Percentiles rank a stretch among this genome's conserved stretches.
These are phyloP conservation scores for Eira barbara DNA, from an alignment of 2,113 vertebrate genomes.

Conservation along the genomic window DNA sequence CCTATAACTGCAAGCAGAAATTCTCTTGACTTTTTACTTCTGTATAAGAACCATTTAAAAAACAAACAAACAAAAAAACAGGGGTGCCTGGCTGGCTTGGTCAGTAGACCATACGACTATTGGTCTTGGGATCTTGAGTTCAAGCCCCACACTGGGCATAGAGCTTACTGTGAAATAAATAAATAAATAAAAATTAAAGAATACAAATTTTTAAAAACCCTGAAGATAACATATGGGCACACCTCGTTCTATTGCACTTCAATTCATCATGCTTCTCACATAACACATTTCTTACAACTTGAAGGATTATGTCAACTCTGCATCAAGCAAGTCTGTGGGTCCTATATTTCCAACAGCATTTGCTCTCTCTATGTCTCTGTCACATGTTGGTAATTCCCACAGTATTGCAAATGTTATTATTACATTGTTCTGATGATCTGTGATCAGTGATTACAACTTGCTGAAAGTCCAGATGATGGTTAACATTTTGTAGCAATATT, in stretches of 20 bases:
- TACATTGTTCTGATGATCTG: neutral
- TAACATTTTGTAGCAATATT: neutral
- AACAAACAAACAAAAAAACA: neutral
- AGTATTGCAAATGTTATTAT: neutral
- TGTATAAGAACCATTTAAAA: neutral
- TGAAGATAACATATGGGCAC: neutral
- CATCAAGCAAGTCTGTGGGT: neutral
- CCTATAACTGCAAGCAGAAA: no score
- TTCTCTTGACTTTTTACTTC: neutral
- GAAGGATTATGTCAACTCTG: neutral
- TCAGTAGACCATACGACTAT: neutral
- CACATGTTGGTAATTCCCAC: neutral
- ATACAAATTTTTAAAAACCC: neutral
- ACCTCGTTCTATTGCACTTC: neutral
- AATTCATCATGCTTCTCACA: neutral
- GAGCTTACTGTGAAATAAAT: neutral
- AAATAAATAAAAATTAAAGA: neutral
- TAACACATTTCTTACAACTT: neutral
- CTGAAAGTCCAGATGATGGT: neutral
- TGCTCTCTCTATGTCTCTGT: neutral
- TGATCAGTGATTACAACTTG: neutral
- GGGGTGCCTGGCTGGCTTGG: neutral
- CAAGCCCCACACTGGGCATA: neutral
- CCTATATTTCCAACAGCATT: neutral
- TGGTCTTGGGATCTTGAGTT: neutral